These are phyloP conservation scores for Mnemiopsis leidyi DNA, from an alignment of 37 sponge, comb jelly and placozoan species.

Conservation along the genomic window DNA sequence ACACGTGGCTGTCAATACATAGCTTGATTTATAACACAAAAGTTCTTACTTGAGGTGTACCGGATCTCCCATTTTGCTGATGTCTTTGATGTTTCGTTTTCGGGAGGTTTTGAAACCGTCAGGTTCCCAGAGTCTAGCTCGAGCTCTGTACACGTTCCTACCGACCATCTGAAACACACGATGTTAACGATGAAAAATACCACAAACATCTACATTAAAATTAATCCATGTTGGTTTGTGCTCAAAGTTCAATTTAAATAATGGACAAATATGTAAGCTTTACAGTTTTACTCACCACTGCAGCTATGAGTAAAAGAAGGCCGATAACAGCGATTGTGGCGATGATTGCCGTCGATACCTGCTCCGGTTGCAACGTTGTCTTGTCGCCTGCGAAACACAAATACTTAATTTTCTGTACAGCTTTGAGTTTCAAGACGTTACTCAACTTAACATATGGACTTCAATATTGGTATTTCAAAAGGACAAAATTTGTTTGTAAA, in stretches of 20 bases:
- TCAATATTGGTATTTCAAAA: too few relatives aligned
- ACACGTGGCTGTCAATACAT: too few relatives aligned
- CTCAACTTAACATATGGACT: too few relatives aligned
- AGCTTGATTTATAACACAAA: too few relatives aligned
- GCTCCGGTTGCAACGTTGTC: neutral
- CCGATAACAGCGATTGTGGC: slow-evolving; percentile 11
- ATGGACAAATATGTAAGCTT: too few relatives aligned
- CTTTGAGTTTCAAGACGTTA: too few relatives aligned
- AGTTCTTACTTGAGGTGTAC: neutral
- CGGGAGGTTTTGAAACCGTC: slow-evolving; percentile 1
- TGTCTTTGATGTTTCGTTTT: slow-evolving; percentile 22
- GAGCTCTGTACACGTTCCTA: slow-evolving; percentile 31
- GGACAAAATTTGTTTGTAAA: too few relatives aligned
- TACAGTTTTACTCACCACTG: slow-evolving; percentile 32
- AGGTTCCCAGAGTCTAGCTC: slow-evolving; percentile 25
- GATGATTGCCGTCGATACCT: slow-evolving; percentile 22
- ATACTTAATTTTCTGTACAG: too few relatives aligned
- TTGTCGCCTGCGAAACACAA: neutral
- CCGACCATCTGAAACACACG: slow-evolving; percentile 24
- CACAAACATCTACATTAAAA: too few relatives aligned
- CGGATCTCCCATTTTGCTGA: slow-evolving; percentile 46
- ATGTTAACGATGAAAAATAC: too few relatives aligned
- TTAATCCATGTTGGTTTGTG: too few relatives aligned
- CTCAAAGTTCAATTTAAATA: too few relatives aligned
- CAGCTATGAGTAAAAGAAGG: neutral